Evolutionary conservation across 2,888 invertebrate genomes (phyloP).

Genomic region (Mystacides longicornis): DNA sequence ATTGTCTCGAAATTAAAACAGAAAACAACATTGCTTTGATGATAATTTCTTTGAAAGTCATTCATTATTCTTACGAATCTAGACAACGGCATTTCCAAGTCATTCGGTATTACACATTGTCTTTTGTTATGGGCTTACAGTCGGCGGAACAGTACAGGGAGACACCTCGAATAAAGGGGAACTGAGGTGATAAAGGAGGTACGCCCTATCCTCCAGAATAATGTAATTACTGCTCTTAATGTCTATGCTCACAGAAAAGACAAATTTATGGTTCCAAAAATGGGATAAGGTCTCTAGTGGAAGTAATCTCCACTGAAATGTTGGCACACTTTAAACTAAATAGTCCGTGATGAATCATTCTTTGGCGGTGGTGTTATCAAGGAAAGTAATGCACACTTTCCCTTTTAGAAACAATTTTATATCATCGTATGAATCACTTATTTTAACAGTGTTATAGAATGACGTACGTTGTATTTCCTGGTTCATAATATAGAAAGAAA

Average conservation of each 20-base stretch:
- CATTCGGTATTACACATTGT: neutral
- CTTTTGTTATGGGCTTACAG: neutral
- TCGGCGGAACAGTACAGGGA: neutral
- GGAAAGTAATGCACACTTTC: no score
- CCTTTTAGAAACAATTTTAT: no score
- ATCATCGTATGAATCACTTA: no score
- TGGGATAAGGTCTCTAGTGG: neutral
- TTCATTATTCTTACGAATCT: neutral
- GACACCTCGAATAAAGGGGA: no score
- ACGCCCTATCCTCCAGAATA: neutral
- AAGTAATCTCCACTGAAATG: neutral
- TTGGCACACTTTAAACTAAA: neutral
- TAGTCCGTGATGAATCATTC: neutral
- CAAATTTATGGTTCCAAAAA: neutral
- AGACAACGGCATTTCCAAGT: neutral
- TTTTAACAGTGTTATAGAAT: no score
- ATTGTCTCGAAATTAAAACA: no score
- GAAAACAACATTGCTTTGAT: no score
- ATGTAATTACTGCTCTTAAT: conserved; percentile 1
- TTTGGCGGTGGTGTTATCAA: no score
- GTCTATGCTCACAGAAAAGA: neutral
- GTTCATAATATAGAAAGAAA: no score
- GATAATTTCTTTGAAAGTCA: no score
- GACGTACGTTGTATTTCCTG: no score
- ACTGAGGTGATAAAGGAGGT: neutral